A percentile compares a stretch with the other conserved stretches of the same genome.
Conservation (phyloP, 2,888 invertebrate species). For the Drosophila sordidula region DNA sequence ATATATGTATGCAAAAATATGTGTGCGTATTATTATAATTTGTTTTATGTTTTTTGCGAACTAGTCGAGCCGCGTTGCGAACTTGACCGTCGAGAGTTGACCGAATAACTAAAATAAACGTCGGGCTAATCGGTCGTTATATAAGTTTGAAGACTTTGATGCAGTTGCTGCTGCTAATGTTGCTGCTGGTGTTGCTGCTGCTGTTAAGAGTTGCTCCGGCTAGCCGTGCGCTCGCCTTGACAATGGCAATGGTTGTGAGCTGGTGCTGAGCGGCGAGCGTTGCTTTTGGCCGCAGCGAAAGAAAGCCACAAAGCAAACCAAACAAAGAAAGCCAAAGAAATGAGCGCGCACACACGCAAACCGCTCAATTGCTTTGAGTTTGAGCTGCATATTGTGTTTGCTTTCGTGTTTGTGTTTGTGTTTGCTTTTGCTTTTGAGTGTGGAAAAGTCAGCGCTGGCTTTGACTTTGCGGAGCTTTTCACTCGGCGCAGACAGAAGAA, state of each 20-base stretch:
- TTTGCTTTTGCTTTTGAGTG: constrained; percentile 24
- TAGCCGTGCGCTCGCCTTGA: constrained; percentile 83
- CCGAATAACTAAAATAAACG: constrained; percentile 85
- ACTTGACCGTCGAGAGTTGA: constrained; percentile 85
- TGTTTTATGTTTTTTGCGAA: constrained; percentile 14
- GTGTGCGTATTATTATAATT: constrained; percentile 7
- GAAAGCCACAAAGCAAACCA: constrained; percentile 67
- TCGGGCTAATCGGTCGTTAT: constrained; percentile 84
- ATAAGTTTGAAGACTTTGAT: constrained; percentile 84
- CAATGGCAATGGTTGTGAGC: constrained; percentile 83
- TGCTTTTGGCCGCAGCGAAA: constrained; percentile 66
- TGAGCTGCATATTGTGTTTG: constrained; percentile 44
- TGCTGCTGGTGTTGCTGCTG: constrained; percentile 34
- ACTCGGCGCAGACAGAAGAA: constrained; percentile 37
- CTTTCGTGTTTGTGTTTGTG: constrained; percentile 29
- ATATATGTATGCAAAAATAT: constrained; percentile 22
- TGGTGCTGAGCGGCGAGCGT: constrained; percentile 53
- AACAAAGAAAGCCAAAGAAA: constrained; percentile 80
- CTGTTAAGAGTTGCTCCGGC: constrained; percentile 61
- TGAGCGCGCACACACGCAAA: constrained; percentile 57
- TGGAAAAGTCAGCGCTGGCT: constrained; percentile 17
- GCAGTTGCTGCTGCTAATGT: constrained; percentile 56
- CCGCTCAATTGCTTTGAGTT: constrained; percentile 58
- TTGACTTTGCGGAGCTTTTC: constrained; percentile 32
- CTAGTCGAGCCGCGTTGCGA: constrained; percentile 75